Base-by-base conservation (phyloP, 2,888 invertebrate species). In the Oasisia sp. region DNA sequence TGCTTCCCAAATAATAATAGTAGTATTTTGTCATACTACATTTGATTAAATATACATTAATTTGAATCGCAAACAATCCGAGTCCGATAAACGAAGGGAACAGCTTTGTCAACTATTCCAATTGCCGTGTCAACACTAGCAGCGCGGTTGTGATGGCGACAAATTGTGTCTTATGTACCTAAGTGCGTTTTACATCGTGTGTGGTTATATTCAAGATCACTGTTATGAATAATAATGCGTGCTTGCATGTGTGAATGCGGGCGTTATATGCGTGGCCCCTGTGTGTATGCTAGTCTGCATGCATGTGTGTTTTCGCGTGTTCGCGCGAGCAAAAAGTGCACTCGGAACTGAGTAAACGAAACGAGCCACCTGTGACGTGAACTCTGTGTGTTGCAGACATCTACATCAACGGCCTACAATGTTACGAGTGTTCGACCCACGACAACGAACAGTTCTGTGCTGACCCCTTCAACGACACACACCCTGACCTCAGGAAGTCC, bases 401-500 rank as follows among this genome's bases (percentile, higher is more conserved):
- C n/a, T 91, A 91, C 56, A n/a, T 32, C 56, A 91, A 91, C 50
- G 91, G 91, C 5, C 44, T 91, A 27, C 50, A 91, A 14, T 94
- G 94, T 90, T 93, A 93, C 91, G 93, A 93, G 89, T 94, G 94
- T 92, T 93, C 93, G 12, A 94, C 94, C 5, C 92, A 92, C 92
- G 58, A 89, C n/a, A 92, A 92, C 38, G 92, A 93, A 38, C 58
- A 58, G 32, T 94, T 92, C 93, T 95, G 95, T 91, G 94, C 94
- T 7, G 95, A 95, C 91, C 95, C 95, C 8, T 95, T 95, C 94
- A 95, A 95, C 93, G 91, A 92, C 9, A 94, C 94, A 0, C 94
- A 94, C 91, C 95, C 95, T 27, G 93, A 93, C 27, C 91, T 95
- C 27, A 93, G 92, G 89, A 92, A 92, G n/a, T 92, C 92, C 11